phyloP scores from a whole-genome alignment of 2,797 vertebrate genomes.

The Coregonus ussuriensis region DNA sequence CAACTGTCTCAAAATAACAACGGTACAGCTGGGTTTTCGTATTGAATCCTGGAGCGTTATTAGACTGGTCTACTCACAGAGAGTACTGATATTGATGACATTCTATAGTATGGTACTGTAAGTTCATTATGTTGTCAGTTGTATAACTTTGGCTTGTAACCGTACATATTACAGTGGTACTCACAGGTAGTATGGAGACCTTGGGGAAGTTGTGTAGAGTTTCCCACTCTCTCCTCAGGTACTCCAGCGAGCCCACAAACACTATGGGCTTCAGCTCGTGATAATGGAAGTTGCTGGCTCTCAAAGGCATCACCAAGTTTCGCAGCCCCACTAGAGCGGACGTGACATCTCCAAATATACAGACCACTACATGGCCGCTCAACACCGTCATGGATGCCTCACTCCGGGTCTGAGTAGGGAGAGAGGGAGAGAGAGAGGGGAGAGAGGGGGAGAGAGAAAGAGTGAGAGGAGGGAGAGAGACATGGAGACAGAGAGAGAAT shows the following conservation, averaged over 20 bases:
- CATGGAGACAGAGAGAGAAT: conserved; percentile 23
- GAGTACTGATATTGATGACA: too few relatives aligned
- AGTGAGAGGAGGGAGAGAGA: conserved; percentile 23
- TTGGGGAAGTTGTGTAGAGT: conserved; percentile 99
- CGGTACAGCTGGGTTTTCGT: neutral
- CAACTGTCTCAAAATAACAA: neutral
- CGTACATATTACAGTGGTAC: conserved; percentile 61
- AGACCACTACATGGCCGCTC: conserved; percentile 98
- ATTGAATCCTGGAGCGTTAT: neutral
- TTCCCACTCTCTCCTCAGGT: conserved; percentile 97
- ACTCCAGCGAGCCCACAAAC: conserved; percentile 97
- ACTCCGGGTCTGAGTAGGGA: conserved; percentile 88
- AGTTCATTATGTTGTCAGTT: neutral
- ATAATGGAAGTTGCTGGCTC: conserved; percentile 99
- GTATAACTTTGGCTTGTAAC: neutral
- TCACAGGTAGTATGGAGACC: conserved; percentile 98
- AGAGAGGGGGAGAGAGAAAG: conserved; percentile 9
- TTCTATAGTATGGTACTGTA: too few relatives aligned
- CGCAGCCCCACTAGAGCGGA: conserved; percentile 98
- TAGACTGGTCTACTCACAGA: neutral
- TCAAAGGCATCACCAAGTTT: conserved; percentile 99
- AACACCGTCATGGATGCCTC: conserved; percentile 99
- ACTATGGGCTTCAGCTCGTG: conserved; percentile 98
- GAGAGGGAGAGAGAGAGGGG: conserved; percentile 21
- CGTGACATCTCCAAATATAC: conserved; percentile 98